These are phyloP conservation scores for Euwallacea fornicatus DNA, from an alignment of 1,140 invertebrate species.

Conservation along the genomic window DNA sequence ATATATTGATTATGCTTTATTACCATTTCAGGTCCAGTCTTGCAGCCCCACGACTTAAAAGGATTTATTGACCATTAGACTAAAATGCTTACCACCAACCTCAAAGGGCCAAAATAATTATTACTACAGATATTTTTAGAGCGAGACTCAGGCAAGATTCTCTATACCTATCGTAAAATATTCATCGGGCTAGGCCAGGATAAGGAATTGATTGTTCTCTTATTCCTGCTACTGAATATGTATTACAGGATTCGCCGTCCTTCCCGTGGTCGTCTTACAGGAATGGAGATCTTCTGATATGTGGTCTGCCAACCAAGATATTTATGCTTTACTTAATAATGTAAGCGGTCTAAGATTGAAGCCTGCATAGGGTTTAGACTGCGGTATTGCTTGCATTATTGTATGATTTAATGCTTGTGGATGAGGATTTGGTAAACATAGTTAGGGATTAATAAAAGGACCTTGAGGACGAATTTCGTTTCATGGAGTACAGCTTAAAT, in stretches of 20 bases:
- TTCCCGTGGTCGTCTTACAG: conserved; percentile 26
- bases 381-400: conserved; percentile 9
- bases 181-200: conserved; percentile 1
- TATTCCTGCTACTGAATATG: conserved; percentile 31
- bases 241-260: conserved; percentile 29
- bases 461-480: too few species aligned
- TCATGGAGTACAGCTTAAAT: too few species aligned
- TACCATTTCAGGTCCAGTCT: conserved; percentile 33
- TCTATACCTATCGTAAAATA: background rate
- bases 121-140: background rate
- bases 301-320: conserved; percentile 30
- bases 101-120: too few species aligned
- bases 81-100: too few species aligned
- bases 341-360: conserved; percentile 24
- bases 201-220: conserved; percentile 28
- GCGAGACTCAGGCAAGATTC: background rate
- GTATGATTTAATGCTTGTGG: conserved; percentile 15
- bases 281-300: conserved; percentile 33
- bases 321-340: conserved; percentile 33
- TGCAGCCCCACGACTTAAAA: background rate
- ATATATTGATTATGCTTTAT: conserved; percentile 48
- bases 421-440: background rate
- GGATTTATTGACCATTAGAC: too few species aligned
- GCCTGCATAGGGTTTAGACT: conserved; percentile 16
- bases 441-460: too few species aligned